Conservation (phyloP, 2,888 invertebrate species). For the Crioceris asparagi region DNA sequence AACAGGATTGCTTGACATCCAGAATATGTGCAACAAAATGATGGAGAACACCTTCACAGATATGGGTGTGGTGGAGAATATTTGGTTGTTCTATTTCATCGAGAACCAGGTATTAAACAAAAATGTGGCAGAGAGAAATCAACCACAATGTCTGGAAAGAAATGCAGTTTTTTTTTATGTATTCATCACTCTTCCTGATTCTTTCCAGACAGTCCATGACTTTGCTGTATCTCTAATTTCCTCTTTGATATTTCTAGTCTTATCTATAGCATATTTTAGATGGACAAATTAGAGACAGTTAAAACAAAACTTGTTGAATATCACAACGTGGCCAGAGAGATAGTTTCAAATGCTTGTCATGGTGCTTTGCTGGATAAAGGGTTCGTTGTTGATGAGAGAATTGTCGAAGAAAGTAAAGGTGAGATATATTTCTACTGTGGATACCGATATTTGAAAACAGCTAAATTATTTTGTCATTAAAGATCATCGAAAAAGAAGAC, state of each 20-base stretch:
- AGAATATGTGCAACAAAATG: slow-evolving; percentile 56
- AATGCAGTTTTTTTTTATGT: too few relatives aligned
- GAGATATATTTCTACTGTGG: slow-evolving; percentile 3
- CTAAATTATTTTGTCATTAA: not conserved
- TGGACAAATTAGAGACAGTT: slow-evolving; percentile 36
- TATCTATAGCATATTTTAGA: slow-evolving; percentile 28
- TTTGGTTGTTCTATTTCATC: slow-evolving; percentile 55
- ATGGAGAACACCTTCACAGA: slow-evolving; percentile 53
- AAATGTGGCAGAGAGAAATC: not conserved
- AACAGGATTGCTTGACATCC: slow-evolving; percentile 59
- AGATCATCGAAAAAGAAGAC: slow-evolving; percentile 3
- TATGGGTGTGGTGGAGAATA: slow-evolving; percentile 39
- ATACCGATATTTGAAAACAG: not conserved
- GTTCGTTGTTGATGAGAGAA: slow-evolving; percentile 63
- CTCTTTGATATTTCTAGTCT: too few relatives aligned
- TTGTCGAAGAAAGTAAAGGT: slow-evolving; percentile 25
- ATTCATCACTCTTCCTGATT: too few relatives aligned
- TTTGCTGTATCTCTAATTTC: too few relatives aligned
- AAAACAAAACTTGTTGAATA: slow-evolving; percentile 39
- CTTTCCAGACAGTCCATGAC: too few relatives aligned
- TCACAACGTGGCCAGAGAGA: slow-evolving; percentile 44
- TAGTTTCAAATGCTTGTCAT: slow-evolving; percentile 60
- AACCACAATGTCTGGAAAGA: too few relatives aligned
- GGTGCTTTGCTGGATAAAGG: slow-evolving; percentile 64
- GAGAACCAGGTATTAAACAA: slow-evolving; percentile 49